Evolutionary conservation across 2,113 vertebrate genomes (phyloP).

Genomic region (Phalacrocorax carbo): DNA sequence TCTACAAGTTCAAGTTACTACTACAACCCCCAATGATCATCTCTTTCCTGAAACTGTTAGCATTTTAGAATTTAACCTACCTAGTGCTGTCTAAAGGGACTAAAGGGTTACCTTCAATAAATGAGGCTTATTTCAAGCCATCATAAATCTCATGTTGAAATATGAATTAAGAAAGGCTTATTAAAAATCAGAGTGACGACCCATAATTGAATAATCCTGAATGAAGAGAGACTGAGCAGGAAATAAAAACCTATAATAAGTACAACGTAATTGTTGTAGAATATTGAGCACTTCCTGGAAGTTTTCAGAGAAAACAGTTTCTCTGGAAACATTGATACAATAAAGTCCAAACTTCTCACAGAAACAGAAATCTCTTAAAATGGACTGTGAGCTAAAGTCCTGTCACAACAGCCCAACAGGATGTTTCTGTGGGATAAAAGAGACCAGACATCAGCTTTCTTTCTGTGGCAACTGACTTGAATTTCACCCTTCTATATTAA

Average conservation of each 20-base stretch:
- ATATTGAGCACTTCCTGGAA: background rate
- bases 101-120: background rate
- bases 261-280: background rate
- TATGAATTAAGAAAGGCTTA: background rate
- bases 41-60: background rate
- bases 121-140: background rate
- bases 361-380: background rate
- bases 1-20: background rate
- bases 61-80: background rate
- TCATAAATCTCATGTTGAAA: background rate
- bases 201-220: background rate
- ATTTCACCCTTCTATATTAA: background rate
- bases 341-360: background rate
- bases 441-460: background rate
- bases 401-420: background rate
- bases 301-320: background rate
- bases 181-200: background rate
- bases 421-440: background rate
- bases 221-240: background rate
- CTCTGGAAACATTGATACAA: background rate
- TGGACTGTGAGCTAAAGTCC: background rate
- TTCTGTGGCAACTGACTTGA: background rate
- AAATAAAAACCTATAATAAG: background rate
- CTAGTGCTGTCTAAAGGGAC: background rate
- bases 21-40: background rate